These are phyloP conservation scores for Lophotis ruficrista DNA, from an alignment of 2,113 vertebrate species.

Conservation along the genomic window DNA sequence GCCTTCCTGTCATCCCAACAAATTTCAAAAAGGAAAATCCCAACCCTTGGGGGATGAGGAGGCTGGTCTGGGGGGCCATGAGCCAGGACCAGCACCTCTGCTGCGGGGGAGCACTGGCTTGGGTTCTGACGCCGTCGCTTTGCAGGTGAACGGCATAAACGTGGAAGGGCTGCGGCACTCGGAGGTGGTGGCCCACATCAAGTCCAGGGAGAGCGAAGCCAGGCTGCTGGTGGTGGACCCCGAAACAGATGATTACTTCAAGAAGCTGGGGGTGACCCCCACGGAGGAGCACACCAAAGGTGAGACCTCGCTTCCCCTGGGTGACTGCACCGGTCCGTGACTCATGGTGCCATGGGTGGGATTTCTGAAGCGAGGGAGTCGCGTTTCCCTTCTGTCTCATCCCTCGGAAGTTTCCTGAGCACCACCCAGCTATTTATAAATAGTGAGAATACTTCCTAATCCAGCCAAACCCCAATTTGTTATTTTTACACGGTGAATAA, in stretches of 20 bases:
- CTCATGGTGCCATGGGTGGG: neutral
- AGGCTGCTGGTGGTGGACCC: conserved; percentile 89
- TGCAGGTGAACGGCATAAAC: conserved; percentile 88
- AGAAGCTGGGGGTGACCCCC: conserved; percentile 82
- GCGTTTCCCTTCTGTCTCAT: conserved; percentile 43
- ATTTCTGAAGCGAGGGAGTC: neutral
- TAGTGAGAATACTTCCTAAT: neutral
- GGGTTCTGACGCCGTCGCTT: neutral
- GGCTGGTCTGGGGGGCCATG: neutral
- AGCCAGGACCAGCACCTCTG: neutral
- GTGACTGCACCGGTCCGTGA: fast-evolving
- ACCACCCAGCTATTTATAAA: conserved; percentile 54
- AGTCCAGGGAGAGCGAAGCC: conserved; percentile 77
- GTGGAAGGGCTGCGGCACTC: conserved; percentile 86
- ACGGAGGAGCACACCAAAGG: conserved; percentile 82
- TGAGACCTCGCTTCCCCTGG: conserved; percentile 3
- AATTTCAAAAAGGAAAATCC: neutral
- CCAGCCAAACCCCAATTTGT: neutral
- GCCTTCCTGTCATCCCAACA: fast-evolving
- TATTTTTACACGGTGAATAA: neutral
- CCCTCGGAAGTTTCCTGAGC: conserved; percentile 30
- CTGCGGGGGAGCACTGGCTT: fast-evolving
- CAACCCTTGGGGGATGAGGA: neutral
- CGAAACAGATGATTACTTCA: conserved; percentile 87
- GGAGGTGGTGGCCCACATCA: conserved; percentile 89